Base-by-base conservation (phyloP, 2,888 invertebrate genomes). In the Limnephilus lunatus region DNA sequence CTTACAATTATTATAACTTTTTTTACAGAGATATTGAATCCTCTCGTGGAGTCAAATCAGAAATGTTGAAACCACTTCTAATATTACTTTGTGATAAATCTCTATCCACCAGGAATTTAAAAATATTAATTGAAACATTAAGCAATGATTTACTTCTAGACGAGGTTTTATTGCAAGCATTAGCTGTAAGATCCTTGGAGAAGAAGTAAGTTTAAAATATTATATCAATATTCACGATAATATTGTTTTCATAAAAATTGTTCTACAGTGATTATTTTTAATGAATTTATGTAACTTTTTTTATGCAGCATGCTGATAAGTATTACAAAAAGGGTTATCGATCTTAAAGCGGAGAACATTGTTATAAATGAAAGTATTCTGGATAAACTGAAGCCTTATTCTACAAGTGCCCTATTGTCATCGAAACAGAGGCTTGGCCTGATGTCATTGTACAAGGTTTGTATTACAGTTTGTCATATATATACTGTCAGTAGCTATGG, bases 381-480 rank as follows among this genome's bases (percentile, higher is more conserved):
- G 32, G 91, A 91, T 32, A 93, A 92, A 92, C 81, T 93, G 39
- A 93, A 93, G 83, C 85, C 88, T 25, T 92, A 91, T 85, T 81
- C 92, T 3, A 91, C 89, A 15, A 93, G 92, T 86, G 30, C 92
- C 3, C 81, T 92, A 25, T 81, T 93, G 39, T 90, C 93, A 80
- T 93, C 93, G 19, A 92, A 92, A 39, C 92, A 93, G 85, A 87
- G 93, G 15, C 93, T 93, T n/a, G 92, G 90, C 35, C 85, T 93
- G 15, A 92, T 93, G 92, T 91, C 92, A 15, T 68, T 93, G n/a
- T 93, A 91, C 39, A 93, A 93, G 92, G 93, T 93, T 25, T n/a
- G 68, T 25, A n/a, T 68, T 68, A n/a, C n/a, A 68, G n/a, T n/a
- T 9, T n/a, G 5, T 19, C 15, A 25, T 4, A 19, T 9, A 68